These are phyloP conservation scores for Pseudorhombus dupliciocellatus DNA, from an alignment of 2,113 vertebrate species.

Conservation along the genomic window DNA sequence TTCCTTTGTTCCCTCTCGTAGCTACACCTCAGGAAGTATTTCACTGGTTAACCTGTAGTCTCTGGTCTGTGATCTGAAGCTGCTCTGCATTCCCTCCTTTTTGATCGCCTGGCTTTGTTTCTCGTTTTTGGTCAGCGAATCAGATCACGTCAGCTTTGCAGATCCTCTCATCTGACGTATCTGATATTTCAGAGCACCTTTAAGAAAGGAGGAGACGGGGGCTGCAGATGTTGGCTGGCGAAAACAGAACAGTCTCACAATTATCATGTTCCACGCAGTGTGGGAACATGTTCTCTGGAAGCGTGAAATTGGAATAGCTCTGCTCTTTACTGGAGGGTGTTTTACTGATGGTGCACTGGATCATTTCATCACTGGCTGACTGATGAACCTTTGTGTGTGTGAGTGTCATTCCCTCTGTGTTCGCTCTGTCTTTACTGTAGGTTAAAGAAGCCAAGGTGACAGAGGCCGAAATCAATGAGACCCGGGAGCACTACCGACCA, in stretches of 20 bases:
- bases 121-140: not conserved
- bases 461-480: constrained; percentile 90
- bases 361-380: constrained; percentile 38
- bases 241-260: constrained; percentile 12
- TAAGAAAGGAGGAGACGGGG: constrained; percentile 4
- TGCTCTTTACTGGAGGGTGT: constrained; percentile 36
- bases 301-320: constrained; percentile 60
- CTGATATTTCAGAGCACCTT: constrained; percentile 16
- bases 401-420: constrained; percentile 20
- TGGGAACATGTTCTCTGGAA: constrained; percentile 51
- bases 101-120: not conserved
- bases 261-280: constrained; percentile 18
- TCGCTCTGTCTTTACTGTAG: constrained; percentile 74
- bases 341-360: constrained; percentile 31
- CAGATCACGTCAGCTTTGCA: not conserved
- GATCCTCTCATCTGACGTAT: not conserved
- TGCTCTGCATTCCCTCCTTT: too few species aligned
- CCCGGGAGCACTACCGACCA: constrained; percentile 90
- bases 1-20: too few species aligned
- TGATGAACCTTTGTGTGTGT: constrained; percentile 34
- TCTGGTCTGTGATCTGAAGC: too few species aligned
- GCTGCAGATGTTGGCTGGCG: constrained; percentile 51
- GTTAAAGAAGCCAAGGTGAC: constrained; percentile 92
- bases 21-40: too few species aligned
- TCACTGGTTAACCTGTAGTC: too few species aligned